phyloP scores from a whole-genome alignment of 2,797 vertebrate genomes.

The Periophthalmus magnuspinnatus region DNA sequence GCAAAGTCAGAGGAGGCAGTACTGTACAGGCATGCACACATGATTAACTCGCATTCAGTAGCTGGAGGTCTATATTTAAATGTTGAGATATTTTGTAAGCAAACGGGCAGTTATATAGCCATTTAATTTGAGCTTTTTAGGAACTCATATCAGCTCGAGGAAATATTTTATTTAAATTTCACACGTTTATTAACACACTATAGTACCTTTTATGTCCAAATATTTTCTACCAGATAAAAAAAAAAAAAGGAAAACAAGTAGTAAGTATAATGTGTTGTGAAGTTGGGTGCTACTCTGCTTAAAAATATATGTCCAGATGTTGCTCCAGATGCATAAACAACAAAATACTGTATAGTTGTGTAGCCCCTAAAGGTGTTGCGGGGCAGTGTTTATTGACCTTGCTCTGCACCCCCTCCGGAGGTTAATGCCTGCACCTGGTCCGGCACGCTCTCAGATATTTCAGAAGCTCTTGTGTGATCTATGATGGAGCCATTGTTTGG shows the following conservation, averaged over 20 bases:
- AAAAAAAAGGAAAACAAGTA: too few relatives aligned
- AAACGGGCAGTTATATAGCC: neutral
- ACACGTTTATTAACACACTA: neutral
- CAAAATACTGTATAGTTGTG: slow-evolving; percentile 19
- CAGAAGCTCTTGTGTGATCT: slow-evolving; percentile 82
- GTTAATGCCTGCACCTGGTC: slow-evolving; percentile 86
- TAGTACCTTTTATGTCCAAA: neutral
- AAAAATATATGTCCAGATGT: neutral
- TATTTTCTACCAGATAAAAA: too few relatives aligned
- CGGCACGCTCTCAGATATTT: slow-evolving; percentile 81
- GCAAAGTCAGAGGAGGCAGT: slow-evolving; percentile 81
- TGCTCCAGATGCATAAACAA: neutral
- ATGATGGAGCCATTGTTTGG: slow-evolving; percentile 84
- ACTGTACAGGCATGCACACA: slow-evolving; percentile 72
- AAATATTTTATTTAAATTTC: neutral
- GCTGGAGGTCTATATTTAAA: slow-evolving; percentile 2
- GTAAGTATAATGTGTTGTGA: neutral
- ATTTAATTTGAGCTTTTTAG: neutral
- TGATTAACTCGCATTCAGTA: slow-evolving; percentile 42
- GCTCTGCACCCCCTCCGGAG: slow-evolving; percentile 55
- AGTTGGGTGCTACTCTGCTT: neutral
- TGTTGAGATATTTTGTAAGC: neutral
- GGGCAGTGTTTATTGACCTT: slow-evolving; percentile 63
- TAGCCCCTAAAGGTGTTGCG: slow-evolving; percentile 62
- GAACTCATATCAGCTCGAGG: neutral